Percentiles rank a stretch among this genome's conserved stretches.
phyloP scores from a whole-genome alignment of 2,797 vertebrate genomes.

The Coccyzus lansbergi region DNA sequence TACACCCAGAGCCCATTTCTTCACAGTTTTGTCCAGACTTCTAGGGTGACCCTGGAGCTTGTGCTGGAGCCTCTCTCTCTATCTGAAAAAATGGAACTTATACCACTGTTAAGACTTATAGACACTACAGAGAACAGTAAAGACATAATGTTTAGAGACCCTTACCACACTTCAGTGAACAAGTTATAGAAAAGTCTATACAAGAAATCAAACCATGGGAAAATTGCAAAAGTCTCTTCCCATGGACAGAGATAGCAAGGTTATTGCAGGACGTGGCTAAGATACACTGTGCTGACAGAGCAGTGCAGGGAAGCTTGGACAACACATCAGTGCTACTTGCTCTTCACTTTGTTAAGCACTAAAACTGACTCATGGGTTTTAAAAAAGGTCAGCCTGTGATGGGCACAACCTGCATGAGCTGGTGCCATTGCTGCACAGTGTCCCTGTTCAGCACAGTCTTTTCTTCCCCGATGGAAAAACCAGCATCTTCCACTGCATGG shows the following conservation, averaged over 20 bases:
- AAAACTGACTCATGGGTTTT: neutral
- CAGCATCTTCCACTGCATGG: neutral
- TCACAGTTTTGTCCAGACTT: neutral
- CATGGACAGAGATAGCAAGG: neutral
- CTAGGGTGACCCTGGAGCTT: neutral
- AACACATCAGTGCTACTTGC: neutral
- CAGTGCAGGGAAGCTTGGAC: neutral
- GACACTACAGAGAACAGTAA: neutral
- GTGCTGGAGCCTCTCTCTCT: neutral
- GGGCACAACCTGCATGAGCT: neutral
- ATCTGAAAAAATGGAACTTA: neutral
- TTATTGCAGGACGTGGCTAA: neutral
- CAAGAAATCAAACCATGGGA: conserved; percentile 9
- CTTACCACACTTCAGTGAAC: neutral
- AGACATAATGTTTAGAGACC: neutral
- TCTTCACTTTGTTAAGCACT: neutral
- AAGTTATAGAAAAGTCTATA: neutral
- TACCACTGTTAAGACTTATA: neutral
- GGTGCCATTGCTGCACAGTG: neutral
- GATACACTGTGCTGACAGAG: neutral
- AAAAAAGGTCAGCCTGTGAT: neutral
- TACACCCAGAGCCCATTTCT: neutral
- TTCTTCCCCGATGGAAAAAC: neutral
- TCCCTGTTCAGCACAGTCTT: neutral
- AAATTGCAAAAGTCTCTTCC: conserved; percentile 6